Evolutionary conservation across 2,797 vertebrate species (phyloP), one percentile per base, ranked within the genome.

Genomic region (Poecilia gillii): DNA sequence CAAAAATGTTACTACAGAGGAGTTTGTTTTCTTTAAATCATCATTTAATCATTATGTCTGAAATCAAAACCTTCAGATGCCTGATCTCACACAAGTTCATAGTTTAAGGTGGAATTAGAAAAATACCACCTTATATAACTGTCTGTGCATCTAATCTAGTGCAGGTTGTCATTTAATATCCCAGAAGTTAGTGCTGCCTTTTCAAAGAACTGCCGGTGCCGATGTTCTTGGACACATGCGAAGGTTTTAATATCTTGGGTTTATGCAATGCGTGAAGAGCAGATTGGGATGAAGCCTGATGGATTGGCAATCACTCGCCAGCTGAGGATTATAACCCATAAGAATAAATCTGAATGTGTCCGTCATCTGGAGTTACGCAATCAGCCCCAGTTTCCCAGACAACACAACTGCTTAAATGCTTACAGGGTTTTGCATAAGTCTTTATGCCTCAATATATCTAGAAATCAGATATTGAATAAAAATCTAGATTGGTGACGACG

Each of bases 271-370:
- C 39, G 55, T 45, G 76, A 78, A 39, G 13, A 81, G 81, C 76
- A 87, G 90, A 91, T 90, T 89, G 89, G 78, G 76, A 90, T 81
- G 86, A 89, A 82, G 85, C 43, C 28, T 73, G 85, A 71, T 81
- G 74, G 86, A 93, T 90, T 90, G 81, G 77, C 79, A 68, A 71
- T 80, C 82, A 81, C 53, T 55, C 51, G 76, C 36, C 16, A 6
- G 49, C 41, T 70, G 70, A 81, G 84, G 88, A 91, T 91, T 91
- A 89, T 20, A 12, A 45, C 25, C 43, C 73, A 59, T 28, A n/a
- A 79, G 53, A 75, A 77, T 78, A 53, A 80, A 81, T 83, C 51
- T 70, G 28, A 79, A 49, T 76, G 0, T 1, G 11, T 73, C 78
- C 75, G 71, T 76, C 66, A 81, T 75, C 72, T 1, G 41, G 5